Base-by-base conservation (phyloP, 2,797 vertebrate species). In the Emys orbicularis region DNA sequence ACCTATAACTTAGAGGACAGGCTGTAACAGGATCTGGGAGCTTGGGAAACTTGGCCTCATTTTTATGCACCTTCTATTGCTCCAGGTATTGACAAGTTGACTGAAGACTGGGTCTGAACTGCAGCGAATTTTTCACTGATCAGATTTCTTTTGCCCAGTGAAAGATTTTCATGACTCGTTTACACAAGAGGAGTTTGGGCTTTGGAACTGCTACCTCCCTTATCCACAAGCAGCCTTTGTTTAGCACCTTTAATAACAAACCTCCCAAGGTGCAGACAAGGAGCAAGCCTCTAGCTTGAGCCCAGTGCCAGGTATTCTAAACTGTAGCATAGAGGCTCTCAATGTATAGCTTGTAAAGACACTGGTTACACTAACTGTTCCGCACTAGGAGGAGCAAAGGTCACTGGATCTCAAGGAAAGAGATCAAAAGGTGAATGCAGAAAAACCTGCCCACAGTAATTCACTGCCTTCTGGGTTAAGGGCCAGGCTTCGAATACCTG, bases 21-120 rank as follows among this genome's bases (percentile, higher is more conserved):
- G 80, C 82, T 89, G 86, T 90, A 89, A 83, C 76, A 84, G 65
- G 85, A 81, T 61, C 41, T 56, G 65, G 76, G 65, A n/a, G 76
- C 87, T 92, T 88, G 90, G 87, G 79, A 86, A 92, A 86, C 50
- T 86, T 79, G 87, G 87, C 79, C 29, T 77, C 57, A 37, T 56
- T 84, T 93, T 77, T 65, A 29, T 54, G 80, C 15, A 56, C 80
- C 23, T 59, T 50, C 0, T 3, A 19, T 68, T 88, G 72, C 82
- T 1, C 1, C 72, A 41, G 68, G 87, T 56, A 18, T 57, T 3
- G 0, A 18, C 50, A 61, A 56, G 29, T 0, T 0, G 79, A 19
- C 4, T 1, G 50, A 85, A 86, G 85, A 41, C 13, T 1, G n/a
- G 49, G 52, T 41, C 1, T 1, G 18, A 53, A 37, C 76, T 56